Evolutionary conservation across 2,797 vertebrate genomes (phyloP), one percentile per base, ranked within the genome.

Genomic region (Mionectes olivaceus): DNA sequence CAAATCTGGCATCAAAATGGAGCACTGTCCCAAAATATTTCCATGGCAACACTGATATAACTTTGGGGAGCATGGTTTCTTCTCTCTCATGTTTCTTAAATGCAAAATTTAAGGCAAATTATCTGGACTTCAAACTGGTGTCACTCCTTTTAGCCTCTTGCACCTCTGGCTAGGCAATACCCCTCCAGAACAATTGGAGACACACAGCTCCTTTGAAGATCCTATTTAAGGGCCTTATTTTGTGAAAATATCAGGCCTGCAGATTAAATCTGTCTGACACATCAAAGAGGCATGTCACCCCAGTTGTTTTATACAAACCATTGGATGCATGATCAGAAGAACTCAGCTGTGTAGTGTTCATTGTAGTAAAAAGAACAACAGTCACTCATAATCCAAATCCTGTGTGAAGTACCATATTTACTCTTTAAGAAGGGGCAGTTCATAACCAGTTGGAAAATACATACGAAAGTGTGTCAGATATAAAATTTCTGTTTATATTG

Each of bases 261-360:
- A 87, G 19, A 83, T 87, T 90, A 92, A 84, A 77, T 50, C 22
- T 33, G 3, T 60, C 56, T 90, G 63, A 55, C 65, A 92, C 24
- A 74, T 85, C 41, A 80, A 94, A 93, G 65, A 65, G 25, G 21
- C 7, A 28, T 47, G 33, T 78, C 57, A 89, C 5, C 7, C 35
- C 65, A 24, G n/a, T 61, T 92, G 60, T 87, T 91, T 91, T 77
- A 55, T 69, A 71, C 30, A 78, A 95, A 94, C 43, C n/a, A 59
- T 21, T 83, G 91, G 65, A 64, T 37, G 25, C 25, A 27, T 44
- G 75, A 93, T 79, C 47, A 82, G 86, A 94, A 94, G 71, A 90
- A 87, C 7, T 75, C 61, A 55, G 11, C 19, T 90, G 19, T 39
- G 17, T 49, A 41, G 33, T 65, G 24, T 67, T 92, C 60, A 57